A percentile compares a stretch with the other conserved stretches of the same genome.
Evolutionary conservation across 2,797 vertebrate genomes (phyloP).

Genomic region (Xenops minutus): DNA sequence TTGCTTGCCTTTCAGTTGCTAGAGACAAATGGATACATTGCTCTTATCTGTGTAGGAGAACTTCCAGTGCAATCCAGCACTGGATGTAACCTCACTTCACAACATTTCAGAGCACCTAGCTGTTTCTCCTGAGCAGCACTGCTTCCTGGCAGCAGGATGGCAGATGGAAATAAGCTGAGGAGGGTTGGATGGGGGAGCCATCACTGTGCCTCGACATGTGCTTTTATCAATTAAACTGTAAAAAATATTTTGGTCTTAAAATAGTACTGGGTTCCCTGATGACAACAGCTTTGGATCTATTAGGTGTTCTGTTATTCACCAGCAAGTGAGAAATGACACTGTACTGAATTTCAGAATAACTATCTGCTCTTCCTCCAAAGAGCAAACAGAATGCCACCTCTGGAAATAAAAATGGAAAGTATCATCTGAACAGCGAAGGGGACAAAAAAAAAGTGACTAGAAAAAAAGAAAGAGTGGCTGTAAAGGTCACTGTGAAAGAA

Average conservation of each 20-base stretch:
- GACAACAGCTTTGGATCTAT: neutral
- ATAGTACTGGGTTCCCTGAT: neutral
- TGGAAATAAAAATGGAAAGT: neutral
- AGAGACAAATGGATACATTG: neutral
- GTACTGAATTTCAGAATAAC: neutral
- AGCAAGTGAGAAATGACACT: neutral
- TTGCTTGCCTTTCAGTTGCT: conserved; percentile 21
- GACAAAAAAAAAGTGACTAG: neutral
- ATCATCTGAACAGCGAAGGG: neutral
- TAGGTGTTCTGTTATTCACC: neutral
- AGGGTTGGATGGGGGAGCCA: neutral
- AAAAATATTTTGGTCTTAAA: conserved; percentile 16
- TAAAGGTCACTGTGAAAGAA: conserved; percentile 68
- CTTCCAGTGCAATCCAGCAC: neutral
- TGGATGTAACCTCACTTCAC: conserved; percentile 1
- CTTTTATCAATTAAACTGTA: neutral
- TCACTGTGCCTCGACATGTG: neutral
- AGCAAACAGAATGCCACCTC: neutral
- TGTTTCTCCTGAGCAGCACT: neutral
- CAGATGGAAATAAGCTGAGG: neutral
- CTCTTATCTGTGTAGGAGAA: conserved; percentile 31
- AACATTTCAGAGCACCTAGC: neutral
- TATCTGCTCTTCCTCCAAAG: neutral
- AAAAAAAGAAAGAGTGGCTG: neutral
- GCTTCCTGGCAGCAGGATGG: neutral